These are phyloP conservation scores for Bufo gargarizans DNA, from an alignment of 2,113 vertebrate genomes.

Conservation along the genomic window DNA sequence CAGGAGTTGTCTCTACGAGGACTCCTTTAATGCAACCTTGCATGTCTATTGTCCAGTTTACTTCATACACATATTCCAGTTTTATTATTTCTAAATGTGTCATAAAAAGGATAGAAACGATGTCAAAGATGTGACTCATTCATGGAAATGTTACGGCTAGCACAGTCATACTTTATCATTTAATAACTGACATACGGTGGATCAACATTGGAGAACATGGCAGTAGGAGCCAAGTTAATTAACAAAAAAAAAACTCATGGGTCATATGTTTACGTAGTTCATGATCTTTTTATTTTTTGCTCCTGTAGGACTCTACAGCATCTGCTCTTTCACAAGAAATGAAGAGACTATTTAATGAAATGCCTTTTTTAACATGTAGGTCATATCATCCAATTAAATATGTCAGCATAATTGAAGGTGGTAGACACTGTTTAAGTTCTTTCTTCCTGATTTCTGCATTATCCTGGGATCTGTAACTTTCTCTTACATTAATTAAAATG, in stretches of 20 bases:
- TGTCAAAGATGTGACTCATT: slow-evolving; percentile 19
- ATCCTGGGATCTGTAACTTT: neutral
- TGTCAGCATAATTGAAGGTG: slow-evolving; percentile 33
- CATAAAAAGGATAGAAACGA: neutral
- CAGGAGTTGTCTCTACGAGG: no score
- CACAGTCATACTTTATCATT: neutral
- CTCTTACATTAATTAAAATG: neutral
- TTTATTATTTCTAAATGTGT: neutral
- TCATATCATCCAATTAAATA: slow-evolving; percentile 41
- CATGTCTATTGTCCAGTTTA: no score
- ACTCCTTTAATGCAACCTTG: no score
- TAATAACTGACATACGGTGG: no score
- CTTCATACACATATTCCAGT: neutral
- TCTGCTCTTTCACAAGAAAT: slow-evolving; percentile 13
- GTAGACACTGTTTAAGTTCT: slow-evolving; percentile 19
- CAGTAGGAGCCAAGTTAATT: slow-evolving; percentile 38
- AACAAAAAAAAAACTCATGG: slow-evolving; percentile 27
- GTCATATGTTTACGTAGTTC: slow-evolving; percentile 11
- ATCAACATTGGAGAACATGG: neutral
- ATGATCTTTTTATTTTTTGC: neutral
- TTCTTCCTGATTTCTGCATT: slow-evolving; percentile 28
- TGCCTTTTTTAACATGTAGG: slow-evolving; percentile 43
- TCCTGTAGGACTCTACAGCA: neutral
- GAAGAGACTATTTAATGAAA: neutral
- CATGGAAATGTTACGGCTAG: slow-evolving; percentile 18